A percentile compares a stretch with the other conserved stretches of the same genome.
Evolutionary conservation across 2,888 invertebrate genomes (phyloP).

Genomic region (Chymomyza caudatula): DNA sequence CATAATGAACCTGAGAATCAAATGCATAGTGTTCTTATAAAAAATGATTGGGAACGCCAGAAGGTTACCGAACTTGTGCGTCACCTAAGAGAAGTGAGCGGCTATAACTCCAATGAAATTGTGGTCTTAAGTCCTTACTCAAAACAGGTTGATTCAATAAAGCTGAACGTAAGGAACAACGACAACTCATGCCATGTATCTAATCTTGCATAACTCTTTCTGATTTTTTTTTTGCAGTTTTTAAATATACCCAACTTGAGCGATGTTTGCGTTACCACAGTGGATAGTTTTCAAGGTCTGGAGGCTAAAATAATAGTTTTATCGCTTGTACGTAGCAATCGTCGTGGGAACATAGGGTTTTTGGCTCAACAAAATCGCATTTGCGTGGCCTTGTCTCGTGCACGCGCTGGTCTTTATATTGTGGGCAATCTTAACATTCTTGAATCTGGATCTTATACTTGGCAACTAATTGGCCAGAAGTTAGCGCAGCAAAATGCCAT

Average conservation of each 20-base stretch:
- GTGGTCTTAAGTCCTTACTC: conserved; percentile 81
- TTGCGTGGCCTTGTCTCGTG: conserved; percentile 87
- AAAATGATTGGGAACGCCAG: conserved; percentile 45
- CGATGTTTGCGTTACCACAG: conserved; percentile 79
- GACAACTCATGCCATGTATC: not conserved
- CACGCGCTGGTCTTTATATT: conserved; percentile 83
- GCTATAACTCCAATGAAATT: conserved; percentile 82
- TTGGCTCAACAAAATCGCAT: conserved; percentile 84
- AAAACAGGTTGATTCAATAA: conserved; percentile 47
- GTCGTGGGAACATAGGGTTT: conserved; percentile 84
- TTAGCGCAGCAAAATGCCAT: conserved; percentile 79
- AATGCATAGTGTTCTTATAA: no score
- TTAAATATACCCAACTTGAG: conserved; percentile 10
- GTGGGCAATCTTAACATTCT: conserved; percentile 85
- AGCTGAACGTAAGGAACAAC: conserved; percentile 26
- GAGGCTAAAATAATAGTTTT: conserved; percentile 88
- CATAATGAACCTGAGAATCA: conserved; percentile 80
- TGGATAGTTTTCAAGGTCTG: conserved; percentile 90
- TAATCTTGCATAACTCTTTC: not conserved
- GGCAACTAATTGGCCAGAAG: conserved; percentile 79
- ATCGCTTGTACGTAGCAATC: conserved; percentile 87
- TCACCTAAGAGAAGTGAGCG: conserved; percentile 76
- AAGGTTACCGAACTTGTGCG: conserved; percentile 38
- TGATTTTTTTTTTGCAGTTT: conserved; percentile 16
- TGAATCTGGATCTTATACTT: conserved; percentile 79